Conservation (phyloP, 2,797 vertebrate genomes). For the Psittacula echo region DNA sequence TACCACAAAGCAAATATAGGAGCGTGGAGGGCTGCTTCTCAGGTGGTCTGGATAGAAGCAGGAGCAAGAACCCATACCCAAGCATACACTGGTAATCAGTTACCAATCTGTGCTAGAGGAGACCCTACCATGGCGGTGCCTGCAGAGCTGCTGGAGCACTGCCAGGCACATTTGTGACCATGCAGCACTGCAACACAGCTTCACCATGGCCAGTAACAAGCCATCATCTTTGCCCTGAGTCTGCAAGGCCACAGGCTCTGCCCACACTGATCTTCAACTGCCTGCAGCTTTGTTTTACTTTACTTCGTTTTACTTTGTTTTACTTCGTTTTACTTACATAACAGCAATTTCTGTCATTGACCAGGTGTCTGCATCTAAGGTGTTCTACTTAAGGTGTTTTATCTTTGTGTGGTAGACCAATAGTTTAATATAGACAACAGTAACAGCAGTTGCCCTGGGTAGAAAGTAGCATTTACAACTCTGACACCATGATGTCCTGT, state of each 20-base stretch:
- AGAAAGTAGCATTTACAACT: neutral
- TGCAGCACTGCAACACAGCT: neutral
- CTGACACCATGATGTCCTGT: neutral
- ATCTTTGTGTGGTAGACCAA: neutral
- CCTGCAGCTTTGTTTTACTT: neutral
- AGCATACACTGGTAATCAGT: rapidly evolving
- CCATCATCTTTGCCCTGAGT: neutral
- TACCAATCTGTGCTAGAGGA: rapidly evolving
- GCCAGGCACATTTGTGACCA: neutral
- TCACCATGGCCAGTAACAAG: neutral
- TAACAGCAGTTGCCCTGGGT: neutral
- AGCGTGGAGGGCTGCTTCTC: rapidly evolving
- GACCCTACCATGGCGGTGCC: rapidly evolving
- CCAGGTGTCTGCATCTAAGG: neutral
- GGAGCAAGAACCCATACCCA: neutral
- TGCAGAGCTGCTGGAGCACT: neutral
- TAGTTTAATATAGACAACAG: neutral
- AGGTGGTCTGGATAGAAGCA: rapidly evolving
- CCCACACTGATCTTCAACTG: neutral
- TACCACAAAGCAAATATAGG: neutral
- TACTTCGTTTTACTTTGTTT: neutral
- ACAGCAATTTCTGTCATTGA: neutral
- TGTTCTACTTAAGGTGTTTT: neutral
- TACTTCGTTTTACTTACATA: neutral
- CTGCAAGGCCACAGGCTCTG: neutral